Base-by-base conservation (phyloP, 2,888 invertebrate species). In the Orthosia gracilis region DNA sequence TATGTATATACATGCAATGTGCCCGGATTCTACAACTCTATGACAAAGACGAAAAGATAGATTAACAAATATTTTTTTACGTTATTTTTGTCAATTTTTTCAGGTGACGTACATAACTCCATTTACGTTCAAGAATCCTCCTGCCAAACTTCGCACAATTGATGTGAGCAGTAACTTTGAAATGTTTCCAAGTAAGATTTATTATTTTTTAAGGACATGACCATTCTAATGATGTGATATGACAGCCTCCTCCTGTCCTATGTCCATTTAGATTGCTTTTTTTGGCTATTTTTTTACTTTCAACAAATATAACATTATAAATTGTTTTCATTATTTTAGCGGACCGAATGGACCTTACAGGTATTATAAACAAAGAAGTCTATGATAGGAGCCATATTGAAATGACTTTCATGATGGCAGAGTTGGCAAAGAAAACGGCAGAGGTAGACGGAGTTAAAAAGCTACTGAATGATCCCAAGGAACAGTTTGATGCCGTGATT, bases 41-140 rank as follows among this genome's bases (percentile, higher is more conserved):
- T 52, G n/a, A n/a, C 52, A 21, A 52, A 52, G 50, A 50, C 9
- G 40, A 9, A 40, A 40, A 40, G 7, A 40, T 40, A 40, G 40
- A 40, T 9, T 40, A 7, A 7, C 9, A 40, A 40, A 40, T 40
- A 9, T 40, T 40, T 40, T 0, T 1, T 40, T 40, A 40, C 40
- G 9, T 40, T 40, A n/a, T 40, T 58, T 45, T 0, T 31, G 31
- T 31, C 2, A 31, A 21, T 63, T 61, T 21, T 91, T 88, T 81
- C 84, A 93, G 93, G 88, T 93, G 0, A 91, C 92, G 1, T 91
- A 88, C 61, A 85, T 94, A 55, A 90, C 93, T 15, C 80, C 91
- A 0, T 85, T 83, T n/a, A 73, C 79, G 0, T 80, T 84, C 26
- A 88, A 89, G 58, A 84, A 89, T 58, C 77, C 89, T 7, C 85